phyloP scores from a whole-genome alignment of 1,140 invertebrate genomes.

The Venturia canescens region DNA sequence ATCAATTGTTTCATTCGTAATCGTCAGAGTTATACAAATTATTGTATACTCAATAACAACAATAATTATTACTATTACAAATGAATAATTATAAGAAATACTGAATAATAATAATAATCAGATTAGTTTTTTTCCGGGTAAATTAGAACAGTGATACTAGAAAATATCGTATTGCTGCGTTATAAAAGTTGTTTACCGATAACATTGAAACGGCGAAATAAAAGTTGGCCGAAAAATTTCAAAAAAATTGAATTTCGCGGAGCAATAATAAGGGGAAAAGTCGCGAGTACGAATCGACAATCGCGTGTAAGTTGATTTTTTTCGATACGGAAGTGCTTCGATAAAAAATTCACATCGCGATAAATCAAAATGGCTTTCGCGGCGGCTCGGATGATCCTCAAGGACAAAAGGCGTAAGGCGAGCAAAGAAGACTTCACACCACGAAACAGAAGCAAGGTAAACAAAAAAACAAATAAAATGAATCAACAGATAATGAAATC shows the following conservation, averaged over 20 bases:
- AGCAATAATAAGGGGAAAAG: conserved; percentile 45
- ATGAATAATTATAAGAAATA: conserved; percentile 13
- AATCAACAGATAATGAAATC: not conserved
- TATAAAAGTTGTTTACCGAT: conserved; percentile 41
- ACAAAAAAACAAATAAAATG: conserved; percentile 20
- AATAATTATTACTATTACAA: conserved; percentile 4
- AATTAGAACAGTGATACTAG: conserved; percentile 44
- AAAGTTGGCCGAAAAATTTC: not conserved
- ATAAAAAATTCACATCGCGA: conserved; percentile 14
- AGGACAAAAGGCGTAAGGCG: conserved; percentile 86
- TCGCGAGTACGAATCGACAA: not conserved
- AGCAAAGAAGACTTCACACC: conserved; percentile 87
- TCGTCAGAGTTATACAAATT: conserved; percentile 30
- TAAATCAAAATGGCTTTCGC: conserved; percentile 85
- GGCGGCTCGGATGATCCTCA: conserved; percentile 88
- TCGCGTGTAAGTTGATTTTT: not conserved
- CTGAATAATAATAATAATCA: conserved; percentile 6
- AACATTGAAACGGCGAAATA: not conserved
- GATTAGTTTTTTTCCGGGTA: conserved; percentile 11
- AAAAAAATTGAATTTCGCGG: conserved; percentile 6
- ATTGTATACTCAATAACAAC: conserved; percentile 1
- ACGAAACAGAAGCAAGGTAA: conserved; percentile 88
- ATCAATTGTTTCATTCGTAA: conserved; percentile 44
- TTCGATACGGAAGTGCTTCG: conserved; percentile 33
- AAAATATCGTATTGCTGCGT: conserved; percentile 51